A percentile compares a stretch with the other conserved stretches of the same genome.
These are phyloP conservation scores for Epizoanthus stellaris DNA, from an alignment of 92 coral and sea anemone species.

Conservation along the genomic window DNA sequence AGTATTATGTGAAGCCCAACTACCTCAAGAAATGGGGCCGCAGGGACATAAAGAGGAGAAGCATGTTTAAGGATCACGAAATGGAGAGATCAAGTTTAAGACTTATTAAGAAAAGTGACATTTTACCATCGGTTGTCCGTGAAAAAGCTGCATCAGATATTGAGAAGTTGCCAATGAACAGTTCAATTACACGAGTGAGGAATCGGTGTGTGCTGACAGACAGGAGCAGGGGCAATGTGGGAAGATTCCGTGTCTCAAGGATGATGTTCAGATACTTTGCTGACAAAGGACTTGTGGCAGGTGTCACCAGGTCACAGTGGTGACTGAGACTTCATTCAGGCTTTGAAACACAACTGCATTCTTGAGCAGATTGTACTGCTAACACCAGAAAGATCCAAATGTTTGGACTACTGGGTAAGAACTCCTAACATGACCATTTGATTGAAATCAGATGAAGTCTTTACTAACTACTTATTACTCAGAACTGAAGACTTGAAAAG, in stretches of 20 bases:
- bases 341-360: no score
- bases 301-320: conserved; percentile 95
- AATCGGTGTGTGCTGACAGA: conserved; percentile 98
- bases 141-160: conserved; percentile 91
- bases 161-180: conserved; percentile 82
- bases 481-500: no score
- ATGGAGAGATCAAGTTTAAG: conserved; percentile 84
- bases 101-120: conserved; percentile 92
- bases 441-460: no score
- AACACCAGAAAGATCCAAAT: no score
- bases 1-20: conserved; percentile 91
- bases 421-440: no score
- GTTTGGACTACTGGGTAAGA: no score
- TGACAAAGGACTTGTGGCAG: conserved; percentile 89
- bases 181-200: conserved; percentile 87
- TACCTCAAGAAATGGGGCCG: conserved; percentile 98
- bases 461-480: no score
- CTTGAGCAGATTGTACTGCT: no score
- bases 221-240: conserved; percentile 94
- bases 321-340: conserved; percentile 24
- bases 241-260: conserved; percentile 89
- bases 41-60: conserved; percentile 91
- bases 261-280: conserved; percentile 97
- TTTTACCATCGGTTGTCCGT: conserved; percentile 88
- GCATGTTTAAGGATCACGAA: conserved; percentile 84